These are phyloP conservation scores for Perca flavescens DNA, from an alignment of 2,113 vertebrate genomes.

Conservation along the genomic window DNA sequence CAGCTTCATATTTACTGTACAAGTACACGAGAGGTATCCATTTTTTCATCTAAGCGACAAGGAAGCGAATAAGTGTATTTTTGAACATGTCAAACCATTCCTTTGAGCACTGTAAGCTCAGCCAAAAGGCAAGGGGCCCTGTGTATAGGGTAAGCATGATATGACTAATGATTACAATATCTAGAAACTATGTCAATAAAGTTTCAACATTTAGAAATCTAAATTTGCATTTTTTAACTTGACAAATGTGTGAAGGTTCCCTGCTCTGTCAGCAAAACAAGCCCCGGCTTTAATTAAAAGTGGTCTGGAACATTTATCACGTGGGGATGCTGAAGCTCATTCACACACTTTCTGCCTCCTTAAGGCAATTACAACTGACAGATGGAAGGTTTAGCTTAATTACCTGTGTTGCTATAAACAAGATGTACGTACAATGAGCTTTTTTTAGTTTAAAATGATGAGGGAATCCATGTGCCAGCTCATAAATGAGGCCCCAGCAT, in stretches of 20 bases:
- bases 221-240: background rate
- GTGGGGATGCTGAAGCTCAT: conserved; percentile 42
- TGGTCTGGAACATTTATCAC: conserved; percentile 59
- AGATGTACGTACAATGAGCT: conserved; percentile 62
- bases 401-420: conserved; percentile 71
- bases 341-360: conserved; percentile 55
- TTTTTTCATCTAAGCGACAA: background rate
- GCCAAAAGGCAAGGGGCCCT: background rate
- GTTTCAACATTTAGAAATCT: background rate
- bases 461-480: conserved; percentile 65
- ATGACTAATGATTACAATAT: conserved; percentile 5
- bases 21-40: background rate
- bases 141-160: background rate
- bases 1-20: background rate
- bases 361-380: conserved; percentile 61
- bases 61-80: background rate
- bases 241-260: conserved; percentile 21
- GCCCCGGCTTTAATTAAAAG: conserved; percentile 53
- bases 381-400: conserved; percentile 62
- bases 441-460: conserved; percentile 62
- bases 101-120: background rate
- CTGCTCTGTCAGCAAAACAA: conserved; percentile 37
- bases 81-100: background rate
- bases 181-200: background rate
- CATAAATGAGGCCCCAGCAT: conserved; percentile 73